Base-by-base conservation (phyloP, 2,113 vertebrate species). In the Balaenoptera acutorostrata region DNA sequence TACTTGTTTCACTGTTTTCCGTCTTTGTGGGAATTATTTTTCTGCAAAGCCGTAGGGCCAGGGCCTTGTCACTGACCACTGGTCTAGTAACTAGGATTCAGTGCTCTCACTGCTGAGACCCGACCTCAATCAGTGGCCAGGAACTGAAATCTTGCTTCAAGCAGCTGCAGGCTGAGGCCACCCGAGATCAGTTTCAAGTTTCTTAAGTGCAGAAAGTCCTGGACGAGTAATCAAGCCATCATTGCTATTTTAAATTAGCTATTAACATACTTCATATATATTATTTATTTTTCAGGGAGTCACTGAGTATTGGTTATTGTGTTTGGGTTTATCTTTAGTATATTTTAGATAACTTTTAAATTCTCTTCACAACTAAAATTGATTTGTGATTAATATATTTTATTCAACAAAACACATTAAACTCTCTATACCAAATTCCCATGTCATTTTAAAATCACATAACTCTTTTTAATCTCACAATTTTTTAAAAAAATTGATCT, bases 291-390 rank as follows among this genome's bases (percentile, higher is more conserved):
- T 46, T 85, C 20, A 23, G 27, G 31, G 4, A 46, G 81, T 83
- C 46, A 68, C 14, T 69, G n/a, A 82, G 5, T 81, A 3, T 75
- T 81, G 25, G 39, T 93, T 55, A 72, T 93, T 85, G 25, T 41
- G 68, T 49, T 80, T 97, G 89, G 27, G 0, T 97, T 97, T 86
- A 82, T 44, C 31, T 91, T 88, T 93, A 93, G 68, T 52, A 55
- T 69, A n/a, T 41, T 84, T 96, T 93, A 90, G 41, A 75, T 49
- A 90, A 33, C 36, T 88, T 97, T 96, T n/a, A 27, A 72, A 52
- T 36, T 69, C 78, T 80, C 75, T 59, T 78, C 78, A 86, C 36
- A 94, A 84, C 12, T 39, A 75, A 78, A 96, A 88, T 4, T 69
- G 25, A 88, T 94, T 96, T 97, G 27, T 57, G n/a, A 74, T 96